phyloP scores from a whole-genome alignment of 1,140 invertebrate species.

The Caenorhabditis latens region DNA sequence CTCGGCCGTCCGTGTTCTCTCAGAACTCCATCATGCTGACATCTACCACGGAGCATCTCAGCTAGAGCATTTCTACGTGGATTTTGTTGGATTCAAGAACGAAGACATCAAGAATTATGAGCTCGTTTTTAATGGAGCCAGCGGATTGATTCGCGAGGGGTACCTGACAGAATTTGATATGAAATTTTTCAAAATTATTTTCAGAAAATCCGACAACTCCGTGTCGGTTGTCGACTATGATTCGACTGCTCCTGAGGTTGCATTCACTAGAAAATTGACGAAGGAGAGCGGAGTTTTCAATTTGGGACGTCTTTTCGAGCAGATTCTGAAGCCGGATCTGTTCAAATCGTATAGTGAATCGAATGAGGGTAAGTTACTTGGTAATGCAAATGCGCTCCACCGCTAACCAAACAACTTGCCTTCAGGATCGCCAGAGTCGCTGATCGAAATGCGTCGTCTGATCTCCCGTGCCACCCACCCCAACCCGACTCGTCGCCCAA shows the following conservation, averaged over 20 bases:
- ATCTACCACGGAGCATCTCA: conserved; percentile 39
- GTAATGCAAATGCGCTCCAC: too few species aligned
- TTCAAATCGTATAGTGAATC: not conserved
- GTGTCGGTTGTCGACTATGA: conserved; percentile 3
- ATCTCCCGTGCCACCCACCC: conserved; percentile 6
- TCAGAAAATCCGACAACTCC: conserved; percentile 14
- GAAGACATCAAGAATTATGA: not conserved
- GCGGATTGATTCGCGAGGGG: conserved; percentile 17
- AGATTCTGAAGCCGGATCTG: conserved; percentile 16
- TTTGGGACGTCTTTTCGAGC: conserved; percentile 36
- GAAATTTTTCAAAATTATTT: not conserved
- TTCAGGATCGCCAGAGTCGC: not conserved
- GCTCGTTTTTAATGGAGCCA: conserved; percentile 26
- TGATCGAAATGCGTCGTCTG: conserved; percentile 11
- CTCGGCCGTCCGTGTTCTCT: conserved; percentile 9
- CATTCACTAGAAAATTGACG: conserved; percentile 23
- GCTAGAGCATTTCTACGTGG: conserved; percentile 25
- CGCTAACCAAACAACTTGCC: not conserved
- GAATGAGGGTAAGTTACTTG: not conserved
- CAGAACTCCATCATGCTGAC: conserved; percentile 10
- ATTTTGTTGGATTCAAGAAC: not conserved
- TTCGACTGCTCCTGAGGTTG: conserved; percentile 32
- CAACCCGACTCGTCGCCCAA: conserved; percentile 6
- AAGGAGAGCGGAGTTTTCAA: conserved; percentile 42
- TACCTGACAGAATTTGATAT: not conserved